Evolutionary conservation across 2,797 vertebrate genomes (phyloP).

Genomic region (Anas bahamensis): DNA sequence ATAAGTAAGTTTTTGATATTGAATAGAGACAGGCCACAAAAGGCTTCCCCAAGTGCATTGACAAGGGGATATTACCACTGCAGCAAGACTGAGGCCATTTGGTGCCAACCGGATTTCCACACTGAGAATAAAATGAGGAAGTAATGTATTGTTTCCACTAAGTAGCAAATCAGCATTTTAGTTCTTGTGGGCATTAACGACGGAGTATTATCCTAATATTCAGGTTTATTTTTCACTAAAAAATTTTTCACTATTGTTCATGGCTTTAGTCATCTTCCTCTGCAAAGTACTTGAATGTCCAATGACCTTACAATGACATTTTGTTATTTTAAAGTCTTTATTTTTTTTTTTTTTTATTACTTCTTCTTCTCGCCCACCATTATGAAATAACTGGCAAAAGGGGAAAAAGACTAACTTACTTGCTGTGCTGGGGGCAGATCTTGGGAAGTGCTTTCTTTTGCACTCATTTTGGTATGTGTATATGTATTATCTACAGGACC

Average conservation of each 20-base stretch:
- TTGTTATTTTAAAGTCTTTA: not conserved
- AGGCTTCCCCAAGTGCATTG: not conserved
- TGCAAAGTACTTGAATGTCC: not conserved
- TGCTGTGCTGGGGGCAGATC: not conserved
- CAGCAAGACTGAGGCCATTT: not conserved
- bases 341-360: not conserved
- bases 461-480: not conserved
- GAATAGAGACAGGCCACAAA: not conserved
- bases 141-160: constrained; percentile 7
- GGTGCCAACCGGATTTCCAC: not conserved
- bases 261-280: not conserved
- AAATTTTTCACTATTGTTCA: not conserved
- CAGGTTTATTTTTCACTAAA: not conserved
- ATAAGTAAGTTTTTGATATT: constrained; percentile 19
- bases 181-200: not conserved
- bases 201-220: not conserved
- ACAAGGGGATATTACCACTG: not conserved
- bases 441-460: not conserved
- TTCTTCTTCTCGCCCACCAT: not conserved
- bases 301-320: not conserved
- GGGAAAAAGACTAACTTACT: not conserved
- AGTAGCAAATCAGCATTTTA: not conserved
- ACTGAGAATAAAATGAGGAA: not conserved
- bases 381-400: not conserved
- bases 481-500: not conserved